These are phyloP conservation scores for Listronotus oregonensis DNA, from an alignment of 1,140 invertebrate species.

Conservation along the genomic window DNA sequence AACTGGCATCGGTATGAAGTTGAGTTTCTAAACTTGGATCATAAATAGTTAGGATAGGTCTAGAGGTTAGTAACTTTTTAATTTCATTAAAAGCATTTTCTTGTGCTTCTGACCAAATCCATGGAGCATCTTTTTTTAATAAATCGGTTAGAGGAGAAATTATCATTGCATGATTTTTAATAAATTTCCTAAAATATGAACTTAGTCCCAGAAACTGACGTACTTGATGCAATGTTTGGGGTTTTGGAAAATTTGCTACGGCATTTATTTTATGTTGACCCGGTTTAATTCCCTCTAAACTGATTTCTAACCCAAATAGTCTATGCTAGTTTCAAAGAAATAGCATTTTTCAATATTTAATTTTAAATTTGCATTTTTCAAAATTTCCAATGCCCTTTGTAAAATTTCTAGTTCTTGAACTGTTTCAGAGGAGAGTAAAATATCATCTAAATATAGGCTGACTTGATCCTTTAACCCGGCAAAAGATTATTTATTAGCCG, in stretches of 20 bases:
- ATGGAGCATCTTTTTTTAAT: constrained; percentile 14
- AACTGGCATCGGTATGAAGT: constrained; percentile 36
- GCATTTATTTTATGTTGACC: neutral
- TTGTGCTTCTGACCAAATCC: constrained; percentile 9
- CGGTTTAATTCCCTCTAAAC: neutral
- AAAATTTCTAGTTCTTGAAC: too few species aligned
- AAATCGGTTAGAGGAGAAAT: constrained; percentile 11
- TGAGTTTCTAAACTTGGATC: constrained; percentile 33
- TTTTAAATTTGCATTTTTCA: constrained; percentile 17
- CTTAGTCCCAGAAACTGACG: constrained; percentile 48
- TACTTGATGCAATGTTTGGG: constrained; percentile 44
- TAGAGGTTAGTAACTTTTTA: constrained; percentile 10
- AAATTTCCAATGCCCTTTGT: too few species aligned
- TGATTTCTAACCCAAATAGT: constrained; percentile 21
- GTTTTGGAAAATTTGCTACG: constrained; percentile 38
- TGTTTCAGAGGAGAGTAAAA: too few species aligned
- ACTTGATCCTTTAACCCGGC: too few species aligned
- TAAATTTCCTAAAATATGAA: constrained; percentile 50
- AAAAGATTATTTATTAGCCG: too few species aligned
- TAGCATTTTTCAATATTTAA: constrained; percentile 18
- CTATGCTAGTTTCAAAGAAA: constrained; percentile 9
- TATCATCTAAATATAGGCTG: too few species aligned
- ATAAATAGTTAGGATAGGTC: constrained; percentile 15
- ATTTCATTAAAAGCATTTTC: constrained; percentile 3
- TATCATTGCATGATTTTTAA: constrained; percentile 34